A percentile compares a stretch with the other conserved stretches of the same genome.
Evolutionary conservation across 2,888 invertebrate genomes (phyloP).

Genomic region (Cerastoderma edule): DNA sequence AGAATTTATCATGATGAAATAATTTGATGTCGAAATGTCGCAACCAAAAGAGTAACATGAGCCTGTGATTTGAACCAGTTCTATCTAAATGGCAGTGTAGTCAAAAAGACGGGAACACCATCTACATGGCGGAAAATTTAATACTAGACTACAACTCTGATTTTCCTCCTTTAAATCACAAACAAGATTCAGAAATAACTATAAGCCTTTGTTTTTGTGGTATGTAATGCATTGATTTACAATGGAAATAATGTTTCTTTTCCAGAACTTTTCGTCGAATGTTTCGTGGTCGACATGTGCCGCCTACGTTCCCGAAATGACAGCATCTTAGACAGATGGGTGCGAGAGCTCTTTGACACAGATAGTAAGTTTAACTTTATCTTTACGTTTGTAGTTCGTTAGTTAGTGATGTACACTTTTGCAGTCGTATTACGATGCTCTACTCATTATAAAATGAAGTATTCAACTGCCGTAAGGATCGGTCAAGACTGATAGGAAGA

Average conservation of each 20-base stretch:
- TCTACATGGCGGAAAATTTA: background rate
- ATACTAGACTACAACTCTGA: background rate
- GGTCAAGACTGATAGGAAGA: too few relatives aligned
- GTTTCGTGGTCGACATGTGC: conserved; percentile 10
- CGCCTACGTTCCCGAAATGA: conserved; percentile 10
- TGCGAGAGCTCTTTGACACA: conserved; percentile 10
- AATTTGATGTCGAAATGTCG: too few relatives aligned
- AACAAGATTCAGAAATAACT: too few relatives aligned
- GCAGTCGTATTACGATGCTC: too few relatives aligned
- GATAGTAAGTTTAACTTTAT: conserved; percentile 3
- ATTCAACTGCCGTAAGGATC: too few relatives aligned
- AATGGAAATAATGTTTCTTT: background rate
- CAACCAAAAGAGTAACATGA: too few relatives aligned
- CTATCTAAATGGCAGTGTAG: background rate
- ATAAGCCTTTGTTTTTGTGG: background rate
- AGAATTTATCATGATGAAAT: too few relatives aligned
- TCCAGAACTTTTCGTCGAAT: conserved; percentile 9
- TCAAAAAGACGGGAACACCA: background rate
- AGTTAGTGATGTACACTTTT: background rate
- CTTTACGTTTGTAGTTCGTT: background rate
- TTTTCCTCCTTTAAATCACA: background rate
- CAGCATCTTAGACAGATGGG: conserved; percentile 21
- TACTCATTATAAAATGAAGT: background rate
- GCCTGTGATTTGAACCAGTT: too few relatives aligned
- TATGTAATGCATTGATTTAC: background rate